Evolutionary conservation across 1,140 invertebrate species (phyloP), one percentile per base, ranked within the genome.

Genomic region (Epicauta chinensis): DNA sequence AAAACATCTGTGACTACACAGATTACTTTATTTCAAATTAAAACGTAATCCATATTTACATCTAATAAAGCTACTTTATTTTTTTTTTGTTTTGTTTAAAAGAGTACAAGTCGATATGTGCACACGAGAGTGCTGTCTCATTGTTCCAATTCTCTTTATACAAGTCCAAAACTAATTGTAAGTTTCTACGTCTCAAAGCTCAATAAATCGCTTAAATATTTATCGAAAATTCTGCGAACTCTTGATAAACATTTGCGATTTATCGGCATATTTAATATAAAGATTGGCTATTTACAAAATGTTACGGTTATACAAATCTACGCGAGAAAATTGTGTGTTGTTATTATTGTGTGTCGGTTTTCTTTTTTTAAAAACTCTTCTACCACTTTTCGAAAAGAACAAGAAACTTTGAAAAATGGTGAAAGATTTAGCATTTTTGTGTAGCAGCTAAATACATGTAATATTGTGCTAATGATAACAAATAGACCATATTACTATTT

Each of bases 401-500:
- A 3, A 41, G 11, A 41, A 23, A 16, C 17, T 16, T 16, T 2
- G 11, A 17, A 17, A 41, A n/a, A n/a, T n/a, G n/a, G n/a, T n/a
- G n/a, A 50, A 17, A 39, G 29, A 36, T 51, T 65, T 61, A 70
- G 62, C 66, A 65, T 52, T 68, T 71, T 34, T 71, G 69, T 55
- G 69, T 71, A 12, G 69, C 69, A 6, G 69, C 69, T 45, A 71
- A 56, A 52, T 71, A 71, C 65, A 71, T 71, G 47, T 71, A 71
- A 56, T 71, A 71, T 57, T 71, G 69, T 6, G 69, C 69, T 37
- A 71, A 51, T 43, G 67, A 70, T 45, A 71, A 58, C 37, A 71
- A 62, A 64, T 69, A 71, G 52, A 72, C 63, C 62, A 67, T 70
- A 71, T 72, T 71, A 53, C 69, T 71, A 63, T 71, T 71, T 65